phyloP scores from a whole-genome alignment of 2,888 invertebrate genomes.

The Cerceris ruficornis region DNA sequence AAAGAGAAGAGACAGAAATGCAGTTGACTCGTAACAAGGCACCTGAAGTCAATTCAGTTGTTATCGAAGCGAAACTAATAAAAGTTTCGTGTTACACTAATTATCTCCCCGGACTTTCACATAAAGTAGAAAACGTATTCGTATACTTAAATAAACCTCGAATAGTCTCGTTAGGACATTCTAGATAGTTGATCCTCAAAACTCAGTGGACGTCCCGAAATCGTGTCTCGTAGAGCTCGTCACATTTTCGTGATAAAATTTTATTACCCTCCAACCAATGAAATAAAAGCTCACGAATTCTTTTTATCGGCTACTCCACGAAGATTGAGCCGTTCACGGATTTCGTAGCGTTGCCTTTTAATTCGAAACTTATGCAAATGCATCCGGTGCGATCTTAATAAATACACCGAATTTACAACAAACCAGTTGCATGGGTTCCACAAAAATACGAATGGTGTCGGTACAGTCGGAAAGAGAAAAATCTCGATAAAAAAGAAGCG shows the following conservation, averaged over 20 bases:
- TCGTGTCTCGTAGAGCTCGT: background rate
- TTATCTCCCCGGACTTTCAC: background rate
- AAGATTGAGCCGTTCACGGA: slow-evolving; percentile 44
- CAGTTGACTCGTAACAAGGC: background rate
- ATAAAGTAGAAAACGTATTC: background rate
- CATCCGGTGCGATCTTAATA: slow-evolving; percentile 23
- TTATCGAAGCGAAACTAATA: background rate
- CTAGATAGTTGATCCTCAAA: background rate
- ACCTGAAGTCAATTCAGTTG: background rate
- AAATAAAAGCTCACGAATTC: background rate
- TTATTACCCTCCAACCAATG: slow-evolving; percentile 19
- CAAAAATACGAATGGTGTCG: background rate
- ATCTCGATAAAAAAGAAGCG: background rate
- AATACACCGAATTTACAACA: slow-evolving; percentile 22
- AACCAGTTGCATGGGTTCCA: background rate
- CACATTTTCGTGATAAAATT: slow-evolving; percentile 19
- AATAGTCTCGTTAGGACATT: background rate
- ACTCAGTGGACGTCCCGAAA: background rate
- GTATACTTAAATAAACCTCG: background rate
- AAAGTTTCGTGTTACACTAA: background rate
- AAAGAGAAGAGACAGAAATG: too few relatives aligned
- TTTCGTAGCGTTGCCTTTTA: slow-evolving; percentile 26
- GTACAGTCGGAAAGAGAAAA: slow-evolving; percentile 18
- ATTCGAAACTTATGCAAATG: slow-evolving; percentile 53
- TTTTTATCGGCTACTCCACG: background rate